Conservation (phyloP, 1,140 invertebrate genomes). For the Stegodyphus mimosarum region DNA sequence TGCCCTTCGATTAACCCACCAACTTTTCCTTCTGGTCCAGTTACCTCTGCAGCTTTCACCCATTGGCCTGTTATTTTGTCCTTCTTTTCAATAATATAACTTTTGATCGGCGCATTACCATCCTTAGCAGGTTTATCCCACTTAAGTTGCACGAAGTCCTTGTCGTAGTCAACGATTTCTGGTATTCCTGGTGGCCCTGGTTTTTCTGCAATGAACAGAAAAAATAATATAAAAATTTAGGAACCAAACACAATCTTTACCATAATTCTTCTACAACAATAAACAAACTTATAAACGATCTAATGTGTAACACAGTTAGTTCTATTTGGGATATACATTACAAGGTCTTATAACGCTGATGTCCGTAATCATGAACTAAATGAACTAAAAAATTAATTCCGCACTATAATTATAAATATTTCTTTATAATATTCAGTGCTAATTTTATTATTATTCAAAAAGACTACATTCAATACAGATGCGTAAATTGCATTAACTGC, state of each 20-base stretch:
- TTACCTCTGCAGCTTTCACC: slow-evolving; percentile 79
- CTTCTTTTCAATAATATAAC: slow-evolving; percentile 97
- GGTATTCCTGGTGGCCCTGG: slow-evolving; percentile 92
- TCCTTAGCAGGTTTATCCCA: slow-evolving; percentile 88
- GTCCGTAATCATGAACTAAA: no score
- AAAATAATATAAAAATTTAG: no score
- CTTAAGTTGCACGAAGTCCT: slow-evolving; percentile 80
- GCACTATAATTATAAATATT: background rate
- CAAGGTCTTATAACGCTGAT: no score
- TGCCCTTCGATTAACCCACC: slow-evolving; percentile 88
- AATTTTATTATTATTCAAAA: background rate
- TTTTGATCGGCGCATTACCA: slow-evolving; percentile 93
- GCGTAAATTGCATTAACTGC: no score
- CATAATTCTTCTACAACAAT: no score
- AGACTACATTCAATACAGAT: background rate
- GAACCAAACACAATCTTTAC: no score
- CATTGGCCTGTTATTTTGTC: slow-evolving; percentile 88
- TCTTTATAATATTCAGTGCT: background rate
- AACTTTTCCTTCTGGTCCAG: slow-evolving; percentile 84
- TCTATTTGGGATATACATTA: no score
- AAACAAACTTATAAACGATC: no score
- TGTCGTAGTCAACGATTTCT: slow-evolving; percentile 92
- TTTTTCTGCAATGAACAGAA: slow-evolving; percentile 74
- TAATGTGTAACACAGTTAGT: no score
- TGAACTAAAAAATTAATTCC: no score